Conservation (phyloP, 1,140 invertebrate species). For the Tribolium madens region DNA sequence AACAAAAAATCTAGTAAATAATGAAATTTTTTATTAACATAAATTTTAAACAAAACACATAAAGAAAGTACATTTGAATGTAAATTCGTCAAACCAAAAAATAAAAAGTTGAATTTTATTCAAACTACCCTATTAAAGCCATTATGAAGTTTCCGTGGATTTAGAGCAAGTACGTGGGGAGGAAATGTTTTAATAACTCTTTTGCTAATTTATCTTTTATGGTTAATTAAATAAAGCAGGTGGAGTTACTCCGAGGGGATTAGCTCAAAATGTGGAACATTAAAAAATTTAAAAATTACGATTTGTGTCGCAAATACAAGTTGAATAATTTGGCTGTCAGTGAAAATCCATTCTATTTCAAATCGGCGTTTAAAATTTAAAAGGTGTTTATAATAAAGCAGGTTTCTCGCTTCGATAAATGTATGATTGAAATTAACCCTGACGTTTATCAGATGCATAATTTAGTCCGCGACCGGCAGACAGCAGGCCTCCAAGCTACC, state of each 20-base stretch:
- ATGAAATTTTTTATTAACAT: not conserved
- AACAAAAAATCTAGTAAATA: not conserved
- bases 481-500: not conserved
- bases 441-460: slow-evolving; percentile 45
- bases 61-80: not conserved
- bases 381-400: slow-evolving; percentile 29
- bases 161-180: no score
- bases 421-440: slow-evolving; percentile 41
- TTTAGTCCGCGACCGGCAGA: slow-evolving; percentile 2
- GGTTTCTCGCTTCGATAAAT: slow-evolving; percentile 5
- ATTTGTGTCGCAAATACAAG: no score
- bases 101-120: not conserved
- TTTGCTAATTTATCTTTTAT: no score
- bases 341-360: slow-evolving; percentile 22
- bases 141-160: not conserved
- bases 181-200: no score
- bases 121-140: not conserved
- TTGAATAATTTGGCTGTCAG: not conserved
- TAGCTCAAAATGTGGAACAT: no score
- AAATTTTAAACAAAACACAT: not conserved
- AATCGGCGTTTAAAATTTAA: not conserved
- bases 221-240: no score
- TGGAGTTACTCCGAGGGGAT: no score
- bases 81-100: not conserved
- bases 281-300: no score